These are phyloP conservation scores for Deroplatys truncata DNA, from an alignment of 2,888 invertebrate genomes.

Conservation along the genomic window DNA sequence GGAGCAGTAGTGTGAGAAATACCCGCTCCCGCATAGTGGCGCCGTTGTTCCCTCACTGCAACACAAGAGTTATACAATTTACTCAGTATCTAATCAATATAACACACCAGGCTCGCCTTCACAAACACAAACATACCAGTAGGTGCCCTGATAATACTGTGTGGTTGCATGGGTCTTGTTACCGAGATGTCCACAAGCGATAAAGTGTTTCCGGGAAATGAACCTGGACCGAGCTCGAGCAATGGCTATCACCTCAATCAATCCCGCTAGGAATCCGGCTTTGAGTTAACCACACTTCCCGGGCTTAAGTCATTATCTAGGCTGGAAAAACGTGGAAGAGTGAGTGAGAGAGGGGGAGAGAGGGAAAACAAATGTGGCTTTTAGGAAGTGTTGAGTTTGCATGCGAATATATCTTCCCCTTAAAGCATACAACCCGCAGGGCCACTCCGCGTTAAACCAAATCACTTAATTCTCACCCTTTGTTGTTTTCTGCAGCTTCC, in stretches of 20 bases:
- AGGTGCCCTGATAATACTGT: not conserved
- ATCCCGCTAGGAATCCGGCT: not conserved
- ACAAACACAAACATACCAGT: not conserved
- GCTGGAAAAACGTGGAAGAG: not conserved
- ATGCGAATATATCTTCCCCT: not conserved
- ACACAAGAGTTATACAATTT: not conserved
- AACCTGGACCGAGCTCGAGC: not conserved
- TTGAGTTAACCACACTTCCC: not conserved
- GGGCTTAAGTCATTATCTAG: not conserved
- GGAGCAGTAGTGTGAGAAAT: slow-evolving; percentile 37
- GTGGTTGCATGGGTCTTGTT: too few species aligned
- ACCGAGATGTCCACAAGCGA: too few species aligned
- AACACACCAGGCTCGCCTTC: not conserved
- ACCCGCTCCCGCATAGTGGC: slow-evolving; percentile 14
- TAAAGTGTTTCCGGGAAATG: not conserved
- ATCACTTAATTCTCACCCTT: not conserved
- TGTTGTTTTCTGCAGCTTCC: not conserved
- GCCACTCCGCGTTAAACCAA: not conserved
- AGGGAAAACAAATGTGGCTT: not conserved
- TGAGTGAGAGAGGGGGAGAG: too few species aligned
- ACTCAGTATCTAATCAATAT: not conserved
- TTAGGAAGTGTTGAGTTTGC: not conserved
- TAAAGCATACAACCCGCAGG: not conserved
- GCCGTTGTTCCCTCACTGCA: not conserved
- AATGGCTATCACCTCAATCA: not conserved